Evolutionary conservation across 1,140 invertebrate genomes (phyloP).

Genomic region (Stegodyphus mimosarum): DNA sequence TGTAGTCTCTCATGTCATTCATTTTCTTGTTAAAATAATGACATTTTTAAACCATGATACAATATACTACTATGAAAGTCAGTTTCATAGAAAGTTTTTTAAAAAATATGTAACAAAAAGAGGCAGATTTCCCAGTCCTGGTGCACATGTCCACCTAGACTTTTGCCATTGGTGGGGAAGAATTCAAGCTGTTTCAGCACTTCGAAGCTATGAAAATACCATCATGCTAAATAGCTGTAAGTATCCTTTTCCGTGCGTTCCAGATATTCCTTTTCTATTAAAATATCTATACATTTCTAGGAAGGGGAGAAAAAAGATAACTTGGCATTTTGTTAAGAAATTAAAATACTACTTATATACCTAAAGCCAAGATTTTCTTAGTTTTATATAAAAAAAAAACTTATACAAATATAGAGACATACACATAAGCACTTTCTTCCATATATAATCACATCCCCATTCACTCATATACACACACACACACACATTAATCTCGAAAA

Average conservation of each 20-base stretch:
- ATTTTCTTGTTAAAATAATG: not conserved
- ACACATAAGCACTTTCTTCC: too few species aligned
- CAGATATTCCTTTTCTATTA: constrained; percentile 99
- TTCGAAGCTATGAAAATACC: constrained; percentile 15
- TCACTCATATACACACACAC: too few species aligned
- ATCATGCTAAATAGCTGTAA: constrained; percentile 64
- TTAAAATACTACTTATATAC: too few species aligned
- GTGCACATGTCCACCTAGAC: not conserved
- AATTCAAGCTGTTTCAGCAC: constrained; percentile 6
- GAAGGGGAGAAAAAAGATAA: constrained; percentile 61
- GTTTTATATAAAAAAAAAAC: too few species aligned
- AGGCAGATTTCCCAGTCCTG: constrained; percentile 32
- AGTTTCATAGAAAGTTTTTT: constrained; percentile 10
- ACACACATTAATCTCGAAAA: too few species aligned
- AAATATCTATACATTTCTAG: constrained; percentile 98
- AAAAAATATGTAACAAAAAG: constrained; percentile 1
- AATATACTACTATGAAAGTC: constrained; percentile 1
- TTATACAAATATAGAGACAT: too few species aligned
- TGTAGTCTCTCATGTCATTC: not conserved
- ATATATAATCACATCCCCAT: too few species aligned
- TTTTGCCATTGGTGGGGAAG: constrained; percentile 28
- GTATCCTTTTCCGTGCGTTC: constrained; percentile 98
- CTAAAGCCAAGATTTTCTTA: too few species aligned
- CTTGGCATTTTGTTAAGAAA: too few species aligned
- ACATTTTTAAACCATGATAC: not conserved